phyloP scores from a whole-genome alignment of 2,113 vertebrate genomes.

The Solenodon paradoxus region DNA sequence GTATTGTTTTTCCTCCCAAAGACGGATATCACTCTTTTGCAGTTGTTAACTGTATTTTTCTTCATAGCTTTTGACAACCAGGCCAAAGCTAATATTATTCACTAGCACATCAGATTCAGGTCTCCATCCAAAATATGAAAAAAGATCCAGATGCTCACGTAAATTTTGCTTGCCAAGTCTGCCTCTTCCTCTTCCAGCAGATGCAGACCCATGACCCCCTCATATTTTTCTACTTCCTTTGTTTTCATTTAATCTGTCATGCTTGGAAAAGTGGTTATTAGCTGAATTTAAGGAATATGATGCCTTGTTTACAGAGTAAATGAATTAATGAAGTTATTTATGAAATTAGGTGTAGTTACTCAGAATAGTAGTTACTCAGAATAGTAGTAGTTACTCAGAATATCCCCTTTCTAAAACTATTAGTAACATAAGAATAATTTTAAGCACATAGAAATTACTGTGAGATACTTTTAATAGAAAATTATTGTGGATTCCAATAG shows the following conservation, averaged over 20 bases:
- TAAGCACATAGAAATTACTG: neutral
- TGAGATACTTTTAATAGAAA: neutral
- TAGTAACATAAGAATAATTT: conserved; percentile 1
- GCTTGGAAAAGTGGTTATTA: neutral
- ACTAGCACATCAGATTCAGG: conserved; percentile 41
- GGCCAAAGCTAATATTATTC: conserved; percentile 64
- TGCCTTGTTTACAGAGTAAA: neutral
- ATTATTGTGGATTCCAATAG: neutral
- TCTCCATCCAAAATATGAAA: conserved; percentile 55
- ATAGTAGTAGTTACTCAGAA: neutral
- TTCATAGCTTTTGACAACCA: conserved; percentile 47
- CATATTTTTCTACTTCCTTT: neutral
- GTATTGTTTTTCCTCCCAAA: neutral
- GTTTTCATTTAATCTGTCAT: conserved; percentile 45
- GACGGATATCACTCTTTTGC: conserved; percentile 53
- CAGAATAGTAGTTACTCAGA: no score
- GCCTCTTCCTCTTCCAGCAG: neutral
- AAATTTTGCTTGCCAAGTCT: neutral
- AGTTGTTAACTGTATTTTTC: conserved; percentile 51
- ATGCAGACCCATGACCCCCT: neutral
- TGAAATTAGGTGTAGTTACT: neutral
- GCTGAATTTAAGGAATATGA: neutral
- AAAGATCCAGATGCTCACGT: conserved; percentile 55
- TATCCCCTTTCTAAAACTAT: neutral
- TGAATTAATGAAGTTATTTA: neutral